Base-by-base conservation (phyloP, 2,797 vertebrate species). In the Lithobates sylvaticus region DNA sequence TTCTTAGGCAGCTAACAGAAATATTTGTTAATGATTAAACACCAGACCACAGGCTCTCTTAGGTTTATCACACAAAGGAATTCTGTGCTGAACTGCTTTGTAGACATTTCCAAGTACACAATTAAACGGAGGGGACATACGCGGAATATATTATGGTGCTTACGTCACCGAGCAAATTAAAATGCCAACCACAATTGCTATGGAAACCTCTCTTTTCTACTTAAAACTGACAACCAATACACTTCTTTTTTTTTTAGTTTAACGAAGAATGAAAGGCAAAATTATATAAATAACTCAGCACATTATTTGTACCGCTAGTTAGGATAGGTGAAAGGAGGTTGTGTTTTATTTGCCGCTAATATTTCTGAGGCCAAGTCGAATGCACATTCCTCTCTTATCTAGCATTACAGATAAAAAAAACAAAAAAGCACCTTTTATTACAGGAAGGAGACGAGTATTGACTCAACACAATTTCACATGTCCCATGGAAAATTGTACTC, bases 321-420 rank as follows among this genome's bases (percentile, higher is more conserved):
- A 77, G 77, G n/a, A 58, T 61, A 0, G 0, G 73, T 77, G 65
- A 90, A 85, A 68, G 89, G 90, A 92, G 86, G 83, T 75, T 90
- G 87, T 89, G 73, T 36, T 39, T 84, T 1, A 76, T 27, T 88
- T 85, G 88, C 88, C 83, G 89, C 27, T 89, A 86, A 85, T 90
- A 91, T 81, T 26, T 89, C 88, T 0, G 87, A 67, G 88, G 74
- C 83, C 61, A 36, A 39, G 47, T 23, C 29, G 84, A 89, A 69
- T 88, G 12, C 61, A 78, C 91, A 94, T 93, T 93, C 92, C 89
- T 85, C 50, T 78, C 90, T 93, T 93, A 94, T 93, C 91, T 90
- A 81, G 78, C 83, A 89, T 85, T 77, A 86, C 89, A 93, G 76
- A 64, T 75, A 88, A 90, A 91, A 86, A 91, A 88, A 71, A n/a